Evolutionary conservation across 2,113 vertebrate species (phyloP), one percentile per base, ranked within the genome.

Genomic region (Pycnonotus jocosus): DNA sequence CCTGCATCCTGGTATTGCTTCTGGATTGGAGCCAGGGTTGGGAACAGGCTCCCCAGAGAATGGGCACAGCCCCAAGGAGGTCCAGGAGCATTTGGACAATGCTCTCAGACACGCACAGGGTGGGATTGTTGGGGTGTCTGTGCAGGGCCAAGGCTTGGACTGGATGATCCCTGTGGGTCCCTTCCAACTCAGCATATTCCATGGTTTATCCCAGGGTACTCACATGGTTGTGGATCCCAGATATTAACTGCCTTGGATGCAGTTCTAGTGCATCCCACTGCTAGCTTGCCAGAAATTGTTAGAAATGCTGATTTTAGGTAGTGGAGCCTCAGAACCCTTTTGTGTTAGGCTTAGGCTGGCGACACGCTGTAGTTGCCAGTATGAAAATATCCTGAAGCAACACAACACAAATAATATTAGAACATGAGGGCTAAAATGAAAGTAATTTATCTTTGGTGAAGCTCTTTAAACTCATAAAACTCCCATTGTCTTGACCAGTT

Each of bases 1-100:
- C 48, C 73, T 89, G 47, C 35, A 48, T 44, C 72, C 57, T 92
- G n/a, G 6, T 31, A 1, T 48, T 77, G 33, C 65, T 57, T 20
- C 53, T 81, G 56, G 38, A 5, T 27, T 24, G 47, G 31, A 62
- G 9, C 18, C 12, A 22, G 72, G 12, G 23, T 37, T 51, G 37
- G 33, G 68, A 37, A 37, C 21, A 64, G 65, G 11, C 25, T 80
- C 35, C 30, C 25, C 66, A 58, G 58, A 60, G 60, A 37, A 24
- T n/a, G 77, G 44, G 8, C 69, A 51, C 4, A 0, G 77, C 33
- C 33, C 45, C 9, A 2, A 6, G 18, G 20, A 68, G 68, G 44
- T 73, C 68, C 51, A 51, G 60, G 10, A 58, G 23, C 1, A 0
- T 44, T 57, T 37, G 60, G 51, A 20, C 15, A 57, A 0, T 0